Conservation (phyloP, 2,797 vertebrate genomes). For the Syngnathus acus region DNA sequence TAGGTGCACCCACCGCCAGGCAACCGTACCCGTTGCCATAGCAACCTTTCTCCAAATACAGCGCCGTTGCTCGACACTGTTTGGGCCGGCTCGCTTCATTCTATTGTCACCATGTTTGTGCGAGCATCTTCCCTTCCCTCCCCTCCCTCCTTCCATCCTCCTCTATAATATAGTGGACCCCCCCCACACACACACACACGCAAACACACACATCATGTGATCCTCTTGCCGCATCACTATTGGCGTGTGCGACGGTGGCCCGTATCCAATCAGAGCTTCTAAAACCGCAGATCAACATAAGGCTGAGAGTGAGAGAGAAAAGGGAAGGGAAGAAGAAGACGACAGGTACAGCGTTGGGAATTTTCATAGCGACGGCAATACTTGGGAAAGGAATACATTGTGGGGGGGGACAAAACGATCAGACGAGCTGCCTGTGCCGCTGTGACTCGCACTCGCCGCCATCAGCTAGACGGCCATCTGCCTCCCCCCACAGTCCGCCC, state of each 20-base stretch:
- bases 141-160: conserved; percentile 31
- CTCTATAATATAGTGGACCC: conserved; percentile 46
- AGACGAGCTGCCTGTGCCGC: conserved; percentile 41
- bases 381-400: conserved; percentile 28
- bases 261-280: conserved; percentile 80
- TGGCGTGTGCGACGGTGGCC: conserved; percentile 69
- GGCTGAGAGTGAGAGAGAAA: conserved; percentile 63
- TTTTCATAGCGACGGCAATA: background rate
- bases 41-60: conserved; percentile 85
- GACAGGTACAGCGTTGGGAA: conserved; percentile 20
- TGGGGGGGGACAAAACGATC: conserved; percentile 41
- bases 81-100: conserved; percentile 27
- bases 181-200: conserved; percentile 37
- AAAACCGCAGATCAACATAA: conserved; percentile 85
- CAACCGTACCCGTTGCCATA: conserved; percentile 97
- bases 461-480: conserved; percentile 39
- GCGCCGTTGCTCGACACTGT: conserved; percentile 44
- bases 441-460: conserved; percentile 36
- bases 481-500: conserved; percentile 48
- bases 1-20: conserved; percentile 78
- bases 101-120: conserved; percentile 13
- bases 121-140: conserved; percentile 19
- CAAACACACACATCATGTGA: conserved; percentile 66
- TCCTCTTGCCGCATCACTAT: conserved; percentile 66
- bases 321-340: background rate